Percentiles rank a stretch among this genome's conserved stretches.
phyloP scores from a whole-genome alignment of 1,140 invertebrate genomes.

The Leptinotarsa undecemlineata region DNA sequence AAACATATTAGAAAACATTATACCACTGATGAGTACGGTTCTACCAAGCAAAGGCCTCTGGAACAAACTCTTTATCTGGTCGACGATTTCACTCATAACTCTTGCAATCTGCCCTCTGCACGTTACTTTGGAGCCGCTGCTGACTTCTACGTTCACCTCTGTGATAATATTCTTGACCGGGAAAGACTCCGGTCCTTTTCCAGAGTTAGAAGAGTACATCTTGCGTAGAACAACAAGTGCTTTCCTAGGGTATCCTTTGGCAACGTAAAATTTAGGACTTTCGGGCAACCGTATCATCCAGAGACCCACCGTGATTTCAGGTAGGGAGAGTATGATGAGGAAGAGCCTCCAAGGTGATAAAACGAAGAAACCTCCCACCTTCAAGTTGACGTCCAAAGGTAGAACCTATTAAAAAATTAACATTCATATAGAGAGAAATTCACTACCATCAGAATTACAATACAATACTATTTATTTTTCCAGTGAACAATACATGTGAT shows the following conservation, averaged over 20 bases:
- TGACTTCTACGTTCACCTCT: constrained; percentile 11
- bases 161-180: constrained; percentile 54
- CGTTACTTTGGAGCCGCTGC: constrained; percentile 11
- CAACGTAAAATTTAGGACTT: constrained; percentile 76
- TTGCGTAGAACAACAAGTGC: constrained; percentile 63
- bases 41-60: constrained; percentile 59
- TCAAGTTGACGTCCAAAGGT: constrained; percentile 47
- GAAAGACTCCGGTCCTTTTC: constrained; percentile 55
- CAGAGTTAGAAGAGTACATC: constrained; percentile 67
- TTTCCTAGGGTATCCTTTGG: constrained; percentile 63
- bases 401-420: constrained; percentile 32
- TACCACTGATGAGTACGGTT: constrained; percentile 61
- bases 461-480: too few relatives aligned
- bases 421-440: too few relatives aligned
- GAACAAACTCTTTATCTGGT: constrained; percentile 61
- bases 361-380: constrained; percentile 28
- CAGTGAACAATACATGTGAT: too few relatives aligned
- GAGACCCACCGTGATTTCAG: constrained; percentile 60
- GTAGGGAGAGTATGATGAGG: constrained; percentile 61
- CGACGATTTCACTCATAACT: constrained; percentile 58
- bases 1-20: constrained; percentile 70
- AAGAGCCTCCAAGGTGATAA: constrained; percentile 64
- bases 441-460: too few relatives aligned
- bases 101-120: constrained; percentile 52
- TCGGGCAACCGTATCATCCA: constrained; percentile 67